These are phyloP conservation scores for Prionailurus viverrinus DNA, from an alignment of 2,113 vertebrate genomes.

Conservation along the genomic window DNA sequence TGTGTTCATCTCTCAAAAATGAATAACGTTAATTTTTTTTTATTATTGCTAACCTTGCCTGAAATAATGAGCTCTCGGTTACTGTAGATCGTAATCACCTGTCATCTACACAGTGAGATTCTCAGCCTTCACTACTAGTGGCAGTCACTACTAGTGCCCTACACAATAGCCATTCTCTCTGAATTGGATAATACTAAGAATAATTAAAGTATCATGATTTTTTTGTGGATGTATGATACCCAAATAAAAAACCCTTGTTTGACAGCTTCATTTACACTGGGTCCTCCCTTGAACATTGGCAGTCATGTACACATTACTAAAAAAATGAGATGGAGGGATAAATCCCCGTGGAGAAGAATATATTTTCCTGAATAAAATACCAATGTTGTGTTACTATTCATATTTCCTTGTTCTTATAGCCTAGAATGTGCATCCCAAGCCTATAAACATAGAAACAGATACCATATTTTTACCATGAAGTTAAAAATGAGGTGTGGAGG, in stretches of 20 bases:
- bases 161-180: background rate
- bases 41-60: background rate
- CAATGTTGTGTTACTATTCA: background rate
- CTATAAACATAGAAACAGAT: background rate
- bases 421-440: background rate
- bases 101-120: background rate
- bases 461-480: background rate
- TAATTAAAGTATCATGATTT: background rate
- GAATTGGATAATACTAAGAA: background rate
- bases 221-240: background rate
- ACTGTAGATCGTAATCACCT: background rate
- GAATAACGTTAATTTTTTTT: background rate
- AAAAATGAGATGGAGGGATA: background rate
- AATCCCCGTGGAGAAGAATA: background rate
- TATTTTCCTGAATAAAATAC: background rate
- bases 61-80: background rate
- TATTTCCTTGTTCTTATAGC: background rate
- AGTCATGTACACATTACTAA: background rate
- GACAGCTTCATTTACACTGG: background rate
- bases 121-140: background rate
- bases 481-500: background rate
- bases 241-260: background rate
- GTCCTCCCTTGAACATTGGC: background rate
- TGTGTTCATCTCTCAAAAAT: too few relatives aligned
- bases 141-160: background rate